phyloP scores from a whole-genome alignment of 1,140 invertebrate species.

The Pseudomyrmex gracilis region DNA sequence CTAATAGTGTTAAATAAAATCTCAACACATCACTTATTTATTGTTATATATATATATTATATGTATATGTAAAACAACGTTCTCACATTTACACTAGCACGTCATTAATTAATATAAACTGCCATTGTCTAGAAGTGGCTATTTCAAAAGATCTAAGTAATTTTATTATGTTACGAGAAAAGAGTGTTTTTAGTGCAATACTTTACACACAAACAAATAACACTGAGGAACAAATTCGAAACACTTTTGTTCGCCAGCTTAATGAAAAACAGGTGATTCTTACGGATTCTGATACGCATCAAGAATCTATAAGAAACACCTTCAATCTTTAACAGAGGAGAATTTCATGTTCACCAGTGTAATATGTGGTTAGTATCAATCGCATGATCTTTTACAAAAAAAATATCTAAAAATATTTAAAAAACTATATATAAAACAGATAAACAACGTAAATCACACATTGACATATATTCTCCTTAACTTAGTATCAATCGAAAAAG shows the following conservation, averaged over 20 bases:
- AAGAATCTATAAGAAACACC: no score
- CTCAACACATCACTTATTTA: background rate
- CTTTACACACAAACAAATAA: slow-evolving; percentile 51
- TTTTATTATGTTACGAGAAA: slow-evolving; percentile 23
- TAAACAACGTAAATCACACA: background rate
- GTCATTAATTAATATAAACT: slow-evolving; percentile 52
- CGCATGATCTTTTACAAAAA: slow-evolving; percentile 33
- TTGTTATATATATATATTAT: slow-evolving; percentile 29
- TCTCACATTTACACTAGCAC: slow-evolving; percentile 35
- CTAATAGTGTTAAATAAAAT: slow-evolving; percentile 44
- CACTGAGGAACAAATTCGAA: no score
- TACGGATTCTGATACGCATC: no score
- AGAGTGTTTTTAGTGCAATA: slow-evolving; percentile 70
- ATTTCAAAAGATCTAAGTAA: slow-evolving; percentile 20
- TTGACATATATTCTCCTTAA: slow-evolving; percentile 4
- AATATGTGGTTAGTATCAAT: slow-evolving; percentile 20
- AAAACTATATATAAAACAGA: slow-evolving; percentile 12
- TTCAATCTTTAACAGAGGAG: no score
- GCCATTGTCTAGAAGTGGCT: slow-evolving; percentile 32
- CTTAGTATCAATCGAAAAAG: slow-evolving; percentile 11
- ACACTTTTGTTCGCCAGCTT: slow-evolving; percentile 9
- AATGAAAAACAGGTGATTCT: no score
- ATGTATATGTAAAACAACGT: slow-evolving; percentile 12
- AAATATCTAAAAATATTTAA: slow-evolving; percentile 12
- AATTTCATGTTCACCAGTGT: no score